These are phyloP conservation scores for Silurus aristotelis DNA, from an alignment of 2,797 vertebrate genomes.

Conservation along the genomic window DNA sequence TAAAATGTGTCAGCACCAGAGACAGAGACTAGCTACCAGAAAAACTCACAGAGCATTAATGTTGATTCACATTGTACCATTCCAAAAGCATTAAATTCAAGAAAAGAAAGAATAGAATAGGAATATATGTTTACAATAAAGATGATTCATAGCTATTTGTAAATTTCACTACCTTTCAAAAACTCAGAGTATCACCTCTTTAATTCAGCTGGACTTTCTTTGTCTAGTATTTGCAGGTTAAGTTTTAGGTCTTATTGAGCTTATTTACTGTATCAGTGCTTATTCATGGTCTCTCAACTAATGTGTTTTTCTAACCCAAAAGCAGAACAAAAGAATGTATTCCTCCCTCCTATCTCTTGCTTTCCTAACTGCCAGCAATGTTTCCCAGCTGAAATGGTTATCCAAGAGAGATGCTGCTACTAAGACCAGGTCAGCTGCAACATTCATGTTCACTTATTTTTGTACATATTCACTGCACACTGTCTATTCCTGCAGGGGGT, in stretches of 20 bases:
- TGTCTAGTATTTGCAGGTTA: background rate
- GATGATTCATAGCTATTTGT: constrained; percentile 2
- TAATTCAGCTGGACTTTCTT: background rate
- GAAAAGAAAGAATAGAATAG: constrained; percentile 15
- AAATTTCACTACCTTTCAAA: background rate
- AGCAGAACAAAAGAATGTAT: constrained; percentile 41
- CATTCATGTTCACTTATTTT: constrained; percentile 9
- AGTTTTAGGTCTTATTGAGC: background rate
- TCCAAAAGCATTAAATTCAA: background rate
- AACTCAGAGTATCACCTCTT: background rate
- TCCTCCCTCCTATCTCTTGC: constrained; percentile 48
- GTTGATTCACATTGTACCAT: constrained; percentile 15
- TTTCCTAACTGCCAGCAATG: constrained; percentile 63
- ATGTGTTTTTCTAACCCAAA: constrained; percentile 38
- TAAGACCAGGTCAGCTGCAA: constrained; percentile 30
- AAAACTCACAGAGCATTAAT: constrained; percentile 20
- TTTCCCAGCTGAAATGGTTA: constrained; percentile 62
- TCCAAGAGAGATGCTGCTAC: constrained; percentile 28
- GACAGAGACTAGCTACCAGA: constrained; percentile 32
- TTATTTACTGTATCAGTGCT: background rate
- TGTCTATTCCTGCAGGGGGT: constrained; percentile 38
- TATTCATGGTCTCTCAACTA: constrained; percentile 51
- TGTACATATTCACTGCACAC: constrained; percentile 4
- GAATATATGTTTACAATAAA: background rate
- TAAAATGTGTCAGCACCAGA: constrained; percentile 57